These are phyloP conservation scores for Avahi laniger DNA, from an alignment of 2,797 vertebrate species.

Conservation along the genomic window DNA sequence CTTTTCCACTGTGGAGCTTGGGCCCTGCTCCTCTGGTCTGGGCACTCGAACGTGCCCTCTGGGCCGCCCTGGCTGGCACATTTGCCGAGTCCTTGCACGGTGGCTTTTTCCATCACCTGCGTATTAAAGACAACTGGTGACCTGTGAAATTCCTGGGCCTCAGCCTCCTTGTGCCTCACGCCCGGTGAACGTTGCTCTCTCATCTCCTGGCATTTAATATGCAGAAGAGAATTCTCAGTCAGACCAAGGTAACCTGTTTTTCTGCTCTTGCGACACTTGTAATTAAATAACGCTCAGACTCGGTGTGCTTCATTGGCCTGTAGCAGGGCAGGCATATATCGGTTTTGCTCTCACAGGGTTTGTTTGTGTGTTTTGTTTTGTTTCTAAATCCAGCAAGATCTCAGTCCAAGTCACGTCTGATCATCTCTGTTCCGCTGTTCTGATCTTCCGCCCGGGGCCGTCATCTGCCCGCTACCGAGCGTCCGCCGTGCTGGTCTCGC, in stretches of 20 bases:
- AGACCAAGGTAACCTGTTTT: neutral
- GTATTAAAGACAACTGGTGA: neutral
- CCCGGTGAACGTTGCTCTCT: no score
- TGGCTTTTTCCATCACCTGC: neutral
- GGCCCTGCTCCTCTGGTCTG: accelerated
- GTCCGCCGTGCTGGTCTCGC: neutral
- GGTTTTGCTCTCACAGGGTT: neutral
- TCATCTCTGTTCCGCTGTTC: neutral
- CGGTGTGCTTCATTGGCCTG: neutral
- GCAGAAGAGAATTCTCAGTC: neutral
- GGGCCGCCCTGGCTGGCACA: accelerated
- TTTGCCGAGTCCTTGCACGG: accelerated
- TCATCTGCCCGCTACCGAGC: accelerated
- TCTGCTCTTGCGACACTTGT: neutral
- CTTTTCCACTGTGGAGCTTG: neutral
- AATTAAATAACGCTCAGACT: no score
- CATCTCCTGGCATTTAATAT: neutral
- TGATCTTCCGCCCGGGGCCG: no score
- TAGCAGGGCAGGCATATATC: neutral
- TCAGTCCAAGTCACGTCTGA: neutral
- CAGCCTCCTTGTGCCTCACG: no score
- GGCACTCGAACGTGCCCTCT: accelerated
- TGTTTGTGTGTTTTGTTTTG: neutral
- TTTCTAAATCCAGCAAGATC: no score
- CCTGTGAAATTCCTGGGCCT: no score